These are phyloP conservation scores for Turdus rufiventris DNA, from an alignment of 2,113 vertebrate species.

Conservation along the genomic window DNA sequence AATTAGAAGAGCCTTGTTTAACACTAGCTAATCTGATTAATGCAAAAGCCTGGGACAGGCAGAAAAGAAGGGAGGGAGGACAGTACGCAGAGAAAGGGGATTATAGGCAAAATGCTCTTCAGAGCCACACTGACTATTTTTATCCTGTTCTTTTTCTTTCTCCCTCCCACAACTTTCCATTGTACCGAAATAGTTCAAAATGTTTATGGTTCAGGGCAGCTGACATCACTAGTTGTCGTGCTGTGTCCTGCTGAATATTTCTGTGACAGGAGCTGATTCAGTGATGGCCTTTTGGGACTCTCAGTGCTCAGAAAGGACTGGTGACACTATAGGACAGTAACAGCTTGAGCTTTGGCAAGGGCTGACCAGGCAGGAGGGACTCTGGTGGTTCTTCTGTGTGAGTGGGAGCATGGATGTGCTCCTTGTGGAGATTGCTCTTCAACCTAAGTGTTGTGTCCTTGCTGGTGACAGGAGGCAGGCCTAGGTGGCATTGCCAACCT, in stretches of 20 bases:
- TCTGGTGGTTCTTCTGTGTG: background rate
- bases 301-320: fast-evolving
- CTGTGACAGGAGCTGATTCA: background rate
- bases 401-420: background rate
- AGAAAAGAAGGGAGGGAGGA: background rate
- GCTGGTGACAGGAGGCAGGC: background rate
- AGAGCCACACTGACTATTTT: slow-evolving; percentile 20
- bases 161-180: slow-evolving; percentile 44
- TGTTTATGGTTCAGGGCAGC: slow-evolving; percentile 30
- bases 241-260: background rate
- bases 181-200: slow-evolving; percentile 57
- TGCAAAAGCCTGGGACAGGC: background rate
- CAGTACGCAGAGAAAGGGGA: background rate
- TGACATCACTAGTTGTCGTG: background rate
- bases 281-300: background rate
- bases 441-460: fast-evolving
- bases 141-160: slow-evolving; percentile 38
- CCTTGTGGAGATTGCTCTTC: background rate
- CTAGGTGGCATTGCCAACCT: background rate
- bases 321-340: background rate
- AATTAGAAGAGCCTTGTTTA: background rate
- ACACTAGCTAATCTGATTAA: background rate
- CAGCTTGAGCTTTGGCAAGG: background rate
- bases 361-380: background rate
- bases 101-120: background rate